Base-by-base conservation (phyloP, 2,888 invertebrate species). In the Aspidiotus destructor region DNA sequence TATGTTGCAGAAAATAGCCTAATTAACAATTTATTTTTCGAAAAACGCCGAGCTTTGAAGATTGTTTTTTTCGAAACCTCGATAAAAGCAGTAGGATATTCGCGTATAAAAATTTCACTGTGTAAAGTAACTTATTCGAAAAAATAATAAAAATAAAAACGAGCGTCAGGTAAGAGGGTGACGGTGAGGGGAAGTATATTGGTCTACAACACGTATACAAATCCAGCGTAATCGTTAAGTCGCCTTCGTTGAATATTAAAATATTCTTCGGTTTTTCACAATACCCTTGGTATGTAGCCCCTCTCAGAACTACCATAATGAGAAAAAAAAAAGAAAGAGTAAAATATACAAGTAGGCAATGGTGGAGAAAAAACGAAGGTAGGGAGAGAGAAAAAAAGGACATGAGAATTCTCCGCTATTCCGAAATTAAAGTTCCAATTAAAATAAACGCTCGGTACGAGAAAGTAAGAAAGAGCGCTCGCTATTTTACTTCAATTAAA, bases 371-470 rank as follows among this genome's bases (percentile, higher is more conserved):
- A n/a, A 48, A n/a, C 11, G 48, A 48, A 48, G 28, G 28, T 3
- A 28, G 28, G 28, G 28, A 28, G n/a, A n/a, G n/a, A 28, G 28
- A 5, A 28, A 28, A 28, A 28, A 28, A 28, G 28, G 28, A 28
- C 28, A 28, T 28, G 28, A 28, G 28, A 28, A 28, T 28, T 28
- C 48, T 48, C 10, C 6, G 6, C 48, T 11, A 48, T 48, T 48
- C n/a, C 48, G 48, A 48, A 48, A 48, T 48, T 48, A 48, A 48
- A 48, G 48, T n/a, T 48, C 48, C 48, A 48, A 48, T 48, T 48
- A 48, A 48, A n/a, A 48, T 48, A 48, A 48, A 48, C 48, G 48
- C 48, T 48, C 48, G 48, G 10, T 11, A 11, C 48, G 48, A 48
- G 48, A 6, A 48, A 48, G 3, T 48, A 48, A 48, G 48, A n/a